phyloP scores from a whole-genome alignment of 2,888 invertebrate species.

The Sphecodes monilicornis region DNA sequence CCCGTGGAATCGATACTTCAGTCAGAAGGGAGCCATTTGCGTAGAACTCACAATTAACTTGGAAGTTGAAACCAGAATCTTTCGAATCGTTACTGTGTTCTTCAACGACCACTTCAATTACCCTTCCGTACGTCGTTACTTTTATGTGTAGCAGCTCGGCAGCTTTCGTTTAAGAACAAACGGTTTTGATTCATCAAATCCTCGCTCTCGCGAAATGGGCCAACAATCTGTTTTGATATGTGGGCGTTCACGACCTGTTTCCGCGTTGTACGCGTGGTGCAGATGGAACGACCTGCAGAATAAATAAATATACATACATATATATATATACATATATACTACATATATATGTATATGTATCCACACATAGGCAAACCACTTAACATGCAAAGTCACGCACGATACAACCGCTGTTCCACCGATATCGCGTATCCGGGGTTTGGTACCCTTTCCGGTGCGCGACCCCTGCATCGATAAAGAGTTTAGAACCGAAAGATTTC shows the following conservation, averaged over 20 bases:
- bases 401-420: conserved; percentile 69
- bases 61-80: neutral
- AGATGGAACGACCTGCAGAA: conserved; percentile 3
- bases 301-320: neutral
- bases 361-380: conserved; percentile 39
- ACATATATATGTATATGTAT: too few species aligned
- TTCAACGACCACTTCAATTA: neutral
- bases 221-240: conserved; percentile 1
- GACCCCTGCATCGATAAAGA: conserved; percentile 19
- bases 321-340: neutral
- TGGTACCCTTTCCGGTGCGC: conserved; percentile 11
- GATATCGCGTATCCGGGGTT: conserved; percentile 53
- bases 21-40: neutral
- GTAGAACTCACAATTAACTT: neutral
- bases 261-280: neutral
- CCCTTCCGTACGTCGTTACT: neutral
- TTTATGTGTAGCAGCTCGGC: neutral
- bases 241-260: conserved; percentile 1
- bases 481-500: conserved; percentile 5
- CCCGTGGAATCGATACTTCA: neutral
- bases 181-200: neutral
- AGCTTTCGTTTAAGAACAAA: too few species aligned
- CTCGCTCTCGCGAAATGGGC: conserved; percentile 1
- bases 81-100: neutral
- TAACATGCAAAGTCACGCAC: conserved; percentile 77